Conservation (phyloP, 2,888 invertebrate genomes). For the Aelia acuminata region DNA sequence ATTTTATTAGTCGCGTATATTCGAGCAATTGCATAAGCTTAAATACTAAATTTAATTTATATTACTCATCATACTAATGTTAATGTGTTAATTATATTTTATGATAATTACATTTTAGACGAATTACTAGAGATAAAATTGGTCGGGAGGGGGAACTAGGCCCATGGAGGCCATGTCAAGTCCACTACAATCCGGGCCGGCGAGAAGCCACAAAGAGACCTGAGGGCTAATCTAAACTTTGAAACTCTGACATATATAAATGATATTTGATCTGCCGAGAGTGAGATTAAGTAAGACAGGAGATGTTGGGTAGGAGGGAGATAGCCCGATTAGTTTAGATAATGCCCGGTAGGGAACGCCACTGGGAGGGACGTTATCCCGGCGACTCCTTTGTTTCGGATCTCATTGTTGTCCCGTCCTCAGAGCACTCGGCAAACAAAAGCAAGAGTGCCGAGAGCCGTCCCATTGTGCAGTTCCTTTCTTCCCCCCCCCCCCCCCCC, state of each 20-base stretch:
- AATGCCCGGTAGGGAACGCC: constrained; percentile 50
- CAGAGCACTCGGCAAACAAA: constrained; percentile 66
- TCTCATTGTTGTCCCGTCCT: constrained; percentile 65
- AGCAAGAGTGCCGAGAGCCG: constrained; percentile 65
- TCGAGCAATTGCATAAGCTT: too few relatives aligned
- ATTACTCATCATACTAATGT: too few relatives aligned
- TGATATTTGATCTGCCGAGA: constrained; percentile 36
- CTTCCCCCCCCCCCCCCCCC: constrained; percentile 61
- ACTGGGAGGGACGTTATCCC: constrained; percentile 65
- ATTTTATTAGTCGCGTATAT: too few relatives aligned
- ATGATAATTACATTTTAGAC: too few relatives aligned
- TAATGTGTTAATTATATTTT: too few relatives aligned
- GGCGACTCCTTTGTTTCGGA: constrained; percentile 65
- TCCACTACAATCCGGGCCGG: not conserved
- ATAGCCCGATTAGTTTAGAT: constrained; percentile 60
- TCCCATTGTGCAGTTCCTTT: constrained; percentile 65
- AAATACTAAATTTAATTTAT: too few relatives aligned
- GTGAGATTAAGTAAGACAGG: constrained; percentile 49
- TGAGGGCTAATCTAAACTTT: constrained; percentile 43
- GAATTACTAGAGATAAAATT: not conserved
- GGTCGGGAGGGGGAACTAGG: not conserved
- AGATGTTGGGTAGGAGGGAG: constrained; percentile 42
- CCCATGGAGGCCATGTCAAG: not conserved
- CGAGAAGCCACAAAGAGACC: constrained; percentile 23
- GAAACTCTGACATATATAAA: constrained; percentile 25